These are phyloP conservation scores for Cenopis cana DNA, from an alignment of 2,888 invertebrate species.

Conservation along the genomic window DNA sequence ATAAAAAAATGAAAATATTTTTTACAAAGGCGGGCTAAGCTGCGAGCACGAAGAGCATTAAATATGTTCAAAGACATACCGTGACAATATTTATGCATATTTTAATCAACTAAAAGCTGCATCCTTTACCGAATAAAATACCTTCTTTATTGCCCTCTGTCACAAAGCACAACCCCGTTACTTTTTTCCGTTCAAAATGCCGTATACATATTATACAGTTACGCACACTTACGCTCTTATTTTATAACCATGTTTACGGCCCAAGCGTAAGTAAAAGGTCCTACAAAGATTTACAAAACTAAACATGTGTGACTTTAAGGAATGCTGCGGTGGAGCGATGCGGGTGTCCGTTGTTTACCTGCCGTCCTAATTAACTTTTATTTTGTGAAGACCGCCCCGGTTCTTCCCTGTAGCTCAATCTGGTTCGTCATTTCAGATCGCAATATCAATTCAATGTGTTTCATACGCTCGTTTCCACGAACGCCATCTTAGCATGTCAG, in stretches of 20 bases:
- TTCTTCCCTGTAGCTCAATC: not conserved
- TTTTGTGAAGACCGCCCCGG: conserved; percentile 49
- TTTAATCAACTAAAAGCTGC: conserved; percentile 20
- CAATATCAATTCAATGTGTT: not conserved
- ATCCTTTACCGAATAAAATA: conserved; percentile 20
- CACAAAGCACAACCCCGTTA: conserved; percentile 46
- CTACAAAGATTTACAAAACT: not conserved
- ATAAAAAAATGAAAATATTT: no score
- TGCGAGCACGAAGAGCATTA: no score
- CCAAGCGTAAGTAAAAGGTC: not conserved
- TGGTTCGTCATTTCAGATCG: not conserved
- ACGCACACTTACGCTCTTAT: conserved; percentile 18
- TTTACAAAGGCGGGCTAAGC: no score
- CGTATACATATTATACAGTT: not conserved
- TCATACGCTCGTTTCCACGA: not conserved
- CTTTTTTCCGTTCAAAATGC: not conserved
- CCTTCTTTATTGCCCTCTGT: conserved; percentile 23
- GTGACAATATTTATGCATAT: conserved; percentile 20
- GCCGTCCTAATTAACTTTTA: conserved; percentile 67
- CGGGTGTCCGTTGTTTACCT: conserved; percentile 74
- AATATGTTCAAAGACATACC: not conserved
- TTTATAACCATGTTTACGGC: not conserved
- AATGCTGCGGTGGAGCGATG: conserved; percentile 49
- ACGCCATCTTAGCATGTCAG: not conserved
- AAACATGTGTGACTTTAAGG: not conserved